A percentile compares a stretch with the other conserved stretches of the same genome.
Evolutionary conservation across 2,797 vertebrate species (phyloP).

Genomic region (Syngnathus rostellatus): DNA sequence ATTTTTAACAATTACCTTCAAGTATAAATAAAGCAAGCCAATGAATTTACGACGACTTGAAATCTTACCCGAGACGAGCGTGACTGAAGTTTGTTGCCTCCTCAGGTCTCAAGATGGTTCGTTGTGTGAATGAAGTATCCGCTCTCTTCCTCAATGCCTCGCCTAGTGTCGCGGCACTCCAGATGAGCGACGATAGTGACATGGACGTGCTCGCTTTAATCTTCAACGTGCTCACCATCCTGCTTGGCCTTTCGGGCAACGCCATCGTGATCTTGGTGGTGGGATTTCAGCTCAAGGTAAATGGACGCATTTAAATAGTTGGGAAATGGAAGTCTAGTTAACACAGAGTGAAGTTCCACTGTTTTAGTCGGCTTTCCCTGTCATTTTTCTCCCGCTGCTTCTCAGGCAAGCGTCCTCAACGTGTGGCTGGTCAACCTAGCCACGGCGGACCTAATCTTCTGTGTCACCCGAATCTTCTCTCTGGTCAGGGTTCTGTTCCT

Average conservation of each 20-base stretch:
- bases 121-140: neutral
- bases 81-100: neutral
- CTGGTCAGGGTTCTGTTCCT: conserved; percentile 62
- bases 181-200: conserved; percentile 22
- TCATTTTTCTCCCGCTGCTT: neutral
- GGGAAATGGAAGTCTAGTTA: too few species aligned
- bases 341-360: too few species aligned
- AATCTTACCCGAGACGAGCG: neutral
- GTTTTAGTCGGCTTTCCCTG: too few species aligned
- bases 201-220: conserved; percentile 52
- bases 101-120: neutral
- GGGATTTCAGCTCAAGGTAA: conserved; percentile 52
- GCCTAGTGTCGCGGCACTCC: neutral
- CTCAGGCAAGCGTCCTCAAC: conserved; percentile 59
- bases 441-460: conserved; percentile 69
- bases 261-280: conserved; percentile 66
- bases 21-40: too few species aligned
- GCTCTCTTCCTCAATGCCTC: neutral
- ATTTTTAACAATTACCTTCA: too few species aligned
- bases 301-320: too few species aligned
- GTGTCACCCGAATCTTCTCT: conserved; percentile 56
- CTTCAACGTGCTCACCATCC: conserved; percentile 56
- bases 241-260: conserved; percentile 65
- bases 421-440: conserved; percentile 73
- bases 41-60: neutral